phyloP scores from a whole-genome alignment of 2,888 invertebrate genomes.

The Scaptomyza flava region DNA sequence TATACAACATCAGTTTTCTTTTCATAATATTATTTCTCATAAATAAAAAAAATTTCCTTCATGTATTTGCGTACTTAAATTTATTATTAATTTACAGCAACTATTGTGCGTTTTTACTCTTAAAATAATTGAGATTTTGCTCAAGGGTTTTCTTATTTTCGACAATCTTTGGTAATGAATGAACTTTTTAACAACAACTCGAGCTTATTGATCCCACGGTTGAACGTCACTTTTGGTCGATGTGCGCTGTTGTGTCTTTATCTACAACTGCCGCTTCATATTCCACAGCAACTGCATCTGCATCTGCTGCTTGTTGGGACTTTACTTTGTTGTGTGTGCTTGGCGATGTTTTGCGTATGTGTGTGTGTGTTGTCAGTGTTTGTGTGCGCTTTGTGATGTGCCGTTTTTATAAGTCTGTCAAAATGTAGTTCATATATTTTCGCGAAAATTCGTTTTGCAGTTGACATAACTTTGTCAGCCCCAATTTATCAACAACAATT shows the following conservation, averaged over 20 bases:
- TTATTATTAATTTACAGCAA: too few species aligned
- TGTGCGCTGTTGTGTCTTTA: conserved; percentile 59
- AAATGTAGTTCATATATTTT: conserved; percentile 76
- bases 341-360: conserved; percentile 1
- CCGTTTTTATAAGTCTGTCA: conserved; percentile 77
- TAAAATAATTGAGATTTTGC: too few species aligned
- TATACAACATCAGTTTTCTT: too few species aligned
- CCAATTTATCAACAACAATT: conserved; percentile 80
- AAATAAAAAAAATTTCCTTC: too few species aligned
- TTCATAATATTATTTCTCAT: too few species aligned
- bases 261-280: conserved; percentile 65
- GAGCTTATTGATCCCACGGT: conserved; percentile 7
- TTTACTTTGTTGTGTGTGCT: conserved; percentile 52
- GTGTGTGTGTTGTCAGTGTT: conserved; percentile 9
- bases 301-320: conserved; percentile 55
- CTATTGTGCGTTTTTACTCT: too few species aligned
- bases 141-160: too few species aligned
- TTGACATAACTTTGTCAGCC: conserved; percentile 78
- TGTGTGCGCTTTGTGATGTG: conserved; percentile 41
- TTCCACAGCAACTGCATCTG: conserved; percentile 38
- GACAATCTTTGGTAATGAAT: background rate
- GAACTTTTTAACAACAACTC: background rate
- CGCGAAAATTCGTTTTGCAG: conserved; percentile 78
- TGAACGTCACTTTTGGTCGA: conserved; percentile 41
- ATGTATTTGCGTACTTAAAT: too few species aligned